Evolutionary conservation across 1,140 invertebrate genomes (phyloP).

Genomic region (Formica selysi): DNA sequence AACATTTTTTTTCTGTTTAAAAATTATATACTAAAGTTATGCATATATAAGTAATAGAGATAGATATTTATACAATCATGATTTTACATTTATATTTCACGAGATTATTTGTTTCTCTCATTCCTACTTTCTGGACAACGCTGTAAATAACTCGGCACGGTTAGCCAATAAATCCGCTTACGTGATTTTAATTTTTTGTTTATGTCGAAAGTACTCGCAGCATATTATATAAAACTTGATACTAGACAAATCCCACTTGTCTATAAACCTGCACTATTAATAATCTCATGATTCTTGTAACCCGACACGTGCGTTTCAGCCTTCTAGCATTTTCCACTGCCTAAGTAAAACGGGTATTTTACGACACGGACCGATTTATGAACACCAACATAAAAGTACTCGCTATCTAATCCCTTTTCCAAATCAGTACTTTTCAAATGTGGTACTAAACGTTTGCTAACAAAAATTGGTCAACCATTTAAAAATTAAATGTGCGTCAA

Average conservation of each 20-base stretch:
- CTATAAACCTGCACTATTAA: conserved; percentile 22
- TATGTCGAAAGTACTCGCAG: conserved; percentile 1
- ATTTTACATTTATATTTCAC: background rate
- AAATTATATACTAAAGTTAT: background rate
- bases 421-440: background rate
- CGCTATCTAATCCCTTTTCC: background rate
- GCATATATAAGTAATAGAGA: background rate
- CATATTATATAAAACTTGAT: conserved; percentile 30
- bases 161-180: background rate
- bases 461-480: conserved; percentile 4
- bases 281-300: background rate
- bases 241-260: background rate
- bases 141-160: background rate
- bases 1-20: background rate
- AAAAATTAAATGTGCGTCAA: background rate
- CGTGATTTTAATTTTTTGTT: conserved; percentile 6
- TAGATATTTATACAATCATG: background rate
- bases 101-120: background rate
- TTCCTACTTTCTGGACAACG: background rate
- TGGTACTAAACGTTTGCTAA: background rate
- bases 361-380: background rate
- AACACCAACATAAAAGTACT: background rate
- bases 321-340: background rate
- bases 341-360: conserved; percentile 16
- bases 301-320: background rate